phyloP scores from a whole-genome alignment of 2,113 vertebrate species.

The Silurus asotus region DNA sequence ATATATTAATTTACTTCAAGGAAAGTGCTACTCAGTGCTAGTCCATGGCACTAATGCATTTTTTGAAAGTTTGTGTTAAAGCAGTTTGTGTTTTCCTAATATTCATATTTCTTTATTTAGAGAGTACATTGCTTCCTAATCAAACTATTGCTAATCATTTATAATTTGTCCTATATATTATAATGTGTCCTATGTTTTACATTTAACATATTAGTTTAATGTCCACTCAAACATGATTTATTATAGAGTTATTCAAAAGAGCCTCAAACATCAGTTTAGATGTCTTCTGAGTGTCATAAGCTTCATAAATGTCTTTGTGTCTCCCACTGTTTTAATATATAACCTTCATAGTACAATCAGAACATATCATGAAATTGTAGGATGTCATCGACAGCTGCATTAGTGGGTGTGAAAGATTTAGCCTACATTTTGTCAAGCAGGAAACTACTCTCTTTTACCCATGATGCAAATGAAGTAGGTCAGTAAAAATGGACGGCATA shows the following conservation, averaged over 20 bases:
- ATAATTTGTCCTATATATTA: slow-evolving; percentile 63
- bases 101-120: slow-evolving; percentile 71
- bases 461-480: background rate
- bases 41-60: slow-evolving; percentile 79
- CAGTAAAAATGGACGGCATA: background rate
- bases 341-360: background rate
- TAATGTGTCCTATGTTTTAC: slow-evolving; percentile 76
- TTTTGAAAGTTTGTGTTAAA: slow-evolving; percentile 56
- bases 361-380: background rate
- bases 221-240: slow-evolving; percentile 93
- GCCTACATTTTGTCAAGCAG: too few species aligned
- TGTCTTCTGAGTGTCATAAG: slow-evolving; percentile 81
- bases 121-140: slow-evolving; percentile 72
- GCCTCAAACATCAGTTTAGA: slow-evolving; percentile 95
- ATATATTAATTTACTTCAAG: too few species aligned
- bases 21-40: slow-evolving; percentile 86
- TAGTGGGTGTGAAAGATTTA: background rate
- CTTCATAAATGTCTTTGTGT: background rate
- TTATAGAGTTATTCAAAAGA: slow-evolving; percentile 94
- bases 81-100: slow-evolving; percentile 58
- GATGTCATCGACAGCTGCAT: background rate
- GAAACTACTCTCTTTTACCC: too few species aligned
- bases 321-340: background rate
- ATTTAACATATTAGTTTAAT: slow-evolving; percentile 97
- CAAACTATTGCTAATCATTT: slow-evolving; percentile 71